Conservation (phyloP, 2,888 invertebrate species). For the Nymphalis c-album region DNA sequence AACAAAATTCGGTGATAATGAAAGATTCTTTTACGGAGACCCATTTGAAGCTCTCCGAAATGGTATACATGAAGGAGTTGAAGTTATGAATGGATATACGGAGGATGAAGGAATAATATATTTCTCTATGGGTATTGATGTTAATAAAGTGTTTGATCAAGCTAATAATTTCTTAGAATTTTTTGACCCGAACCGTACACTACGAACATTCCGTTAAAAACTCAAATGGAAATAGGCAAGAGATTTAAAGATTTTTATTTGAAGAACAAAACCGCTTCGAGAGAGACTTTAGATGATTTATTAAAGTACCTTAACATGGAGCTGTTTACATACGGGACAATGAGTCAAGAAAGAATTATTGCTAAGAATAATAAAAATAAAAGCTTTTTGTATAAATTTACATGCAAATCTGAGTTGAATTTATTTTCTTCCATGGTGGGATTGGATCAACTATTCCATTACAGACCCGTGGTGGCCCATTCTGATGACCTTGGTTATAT, state of each 20-base stretch:
- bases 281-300: conserved; percentile 53
- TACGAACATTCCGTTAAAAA: conserved; percentile 34
- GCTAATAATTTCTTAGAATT: conserved; percentile 42
- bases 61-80: conserved; percentile 78
- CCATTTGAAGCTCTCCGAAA: conserved; percentile 57
- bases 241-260: conserved; percentile 40
- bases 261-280: conserved; percentile 41
- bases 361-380: conserved; percentile 45
- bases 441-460: conserved; percentile 1
- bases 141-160: conserved; percentile 43
- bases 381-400: conserved; percentile 57
- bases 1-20: conserved; percentile 47
- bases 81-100: conserved; percentile 85
- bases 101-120: conserved; percentile 82
- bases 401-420: conserved; percentile 51
- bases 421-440: not conserved
- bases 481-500: conserved; percentile 4
- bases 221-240: conserved; percentile 46
- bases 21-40: conserved; percentile 53
- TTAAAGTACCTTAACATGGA: conserved; percentile 7
- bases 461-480: not conserved
- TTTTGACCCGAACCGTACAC: conserved; percentile 43
- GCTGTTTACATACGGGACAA: conserved; percentile 1
- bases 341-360: conserved; percentile 39
- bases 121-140: conserved; percentile 26